A percentile compares a stretch with the other conserved stretches of the same genome.
phyloP scores from a whole-genome alignment of 2,797 vertebrate species.

The Semaprochilodus insignis region DNA sequence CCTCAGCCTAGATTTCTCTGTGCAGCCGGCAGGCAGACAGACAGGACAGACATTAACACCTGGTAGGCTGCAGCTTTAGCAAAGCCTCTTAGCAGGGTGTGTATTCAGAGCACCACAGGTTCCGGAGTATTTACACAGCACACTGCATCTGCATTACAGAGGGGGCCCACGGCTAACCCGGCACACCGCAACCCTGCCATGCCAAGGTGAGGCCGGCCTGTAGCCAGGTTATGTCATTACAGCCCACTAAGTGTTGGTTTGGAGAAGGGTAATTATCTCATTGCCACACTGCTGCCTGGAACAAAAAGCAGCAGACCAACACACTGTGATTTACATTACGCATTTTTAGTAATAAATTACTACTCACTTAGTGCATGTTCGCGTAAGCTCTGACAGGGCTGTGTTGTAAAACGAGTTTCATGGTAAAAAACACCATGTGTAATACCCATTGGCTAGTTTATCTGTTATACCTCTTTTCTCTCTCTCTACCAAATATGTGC shows the following conservation, averaged over 20 bases:
- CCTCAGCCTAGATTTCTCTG: conserved; percentile 66
- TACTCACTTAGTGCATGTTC: neutral
- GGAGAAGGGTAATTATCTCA: conserved; percentile 59
- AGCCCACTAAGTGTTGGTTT: conserved; percentile 56
- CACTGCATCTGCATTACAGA: conserved; percentile 60
- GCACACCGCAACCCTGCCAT: conserved; percentile 12
- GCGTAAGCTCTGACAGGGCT: neutral
- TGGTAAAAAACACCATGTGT: neutral
- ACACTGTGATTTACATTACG: conserved; percentile 1
- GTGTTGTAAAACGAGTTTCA: neutral
- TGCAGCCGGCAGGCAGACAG: conserved; percentile 65
- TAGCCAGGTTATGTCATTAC: conserved; percentile 48
- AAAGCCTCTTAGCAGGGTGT: conserved; percentile 72
- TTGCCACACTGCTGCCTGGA: conserved; percentile 52
- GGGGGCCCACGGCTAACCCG: conserved; percentile 15
- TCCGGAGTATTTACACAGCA: conserved; percentile 62
- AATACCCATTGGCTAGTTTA: too few relatives aligned
- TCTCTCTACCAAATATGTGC: too few relatives aligned
- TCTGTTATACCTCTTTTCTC: too few relatives aligned
- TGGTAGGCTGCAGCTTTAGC: conserved; percentile 70
- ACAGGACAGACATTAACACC: conserved; percentile 78
- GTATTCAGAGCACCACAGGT: conserved; percentile 68
- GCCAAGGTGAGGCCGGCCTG: conserved; percentile 57
- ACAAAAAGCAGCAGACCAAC: conserved; percentile 33
- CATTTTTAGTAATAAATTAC: conserved; percentile 27